These are phyloP conservation scores for Drosophila leonis DNA, from an alignment of 2,888 invertebrate genomes.

Conservation along the genomic window DNA sequence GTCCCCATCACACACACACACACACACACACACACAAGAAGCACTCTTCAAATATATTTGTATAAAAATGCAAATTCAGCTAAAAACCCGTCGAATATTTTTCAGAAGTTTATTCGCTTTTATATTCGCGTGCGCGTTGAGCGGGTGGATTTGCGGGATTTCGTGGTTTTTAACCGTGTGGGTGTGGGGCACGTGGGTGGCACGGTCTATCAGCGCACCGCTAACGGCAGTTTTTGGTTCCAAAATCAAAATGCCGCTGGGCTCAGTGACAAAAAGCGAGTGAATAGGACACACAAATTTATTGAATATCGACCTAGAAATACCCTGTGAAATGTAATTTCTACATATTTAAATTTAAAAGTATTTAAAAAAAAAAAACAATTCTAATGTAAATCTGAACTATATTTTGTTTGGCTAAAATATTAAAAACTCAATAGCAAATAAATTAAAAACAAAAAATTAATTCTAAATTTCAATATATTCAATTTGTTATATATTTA, in stretches of 20 bases:
- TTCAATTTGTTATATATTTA: not conserved
- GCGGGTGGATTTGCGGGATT: conserved; percentile 46
- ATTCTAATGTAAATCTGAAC: not conserved
- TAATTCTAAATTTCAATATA: too few species aligned
- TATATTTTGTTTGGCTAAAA: not conserved
- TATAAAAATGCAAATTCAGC: conserved; percentile 83
- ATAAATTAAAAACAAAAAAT: too few species aligned
- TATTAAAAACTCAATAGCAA: not conserved
- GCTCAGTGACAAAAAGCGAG: conserved; percentile 45
- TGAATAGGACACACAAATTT: conserved; percentile 4
- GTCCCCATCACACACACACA: conserved; percentile 10
- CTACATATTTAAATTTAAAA: too few species aligned
- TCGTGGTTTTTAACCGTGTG: not conserved
- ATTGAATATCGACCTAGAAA: not conserved
- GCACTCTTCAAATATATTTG: conserved; percentile 81
- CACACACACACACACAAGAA: conserved; percentile 45
- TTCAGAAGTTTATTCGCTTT: conserved; percentile 65
- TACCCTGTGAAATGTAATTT: conserved; percentile 19
- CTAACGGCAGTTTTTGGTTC: conserved; percentile 71
- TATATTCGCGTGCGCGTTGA: conserved; percentile 47
- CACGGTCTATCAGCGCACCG: conserved; percentile 51
- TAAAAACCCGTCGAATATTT: conserved; percentile 80
- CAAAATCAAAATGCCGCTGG: conserved; percentile 75
- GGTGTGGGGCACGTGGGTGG: not conserved
- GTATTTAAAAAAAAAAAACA: not conserved